Evolutionary conservation across 2,797 vertebrate species (phyloP), one percentile per base, ranked within the genome.

Genomic region (Sebastes nivosus): DNA sequence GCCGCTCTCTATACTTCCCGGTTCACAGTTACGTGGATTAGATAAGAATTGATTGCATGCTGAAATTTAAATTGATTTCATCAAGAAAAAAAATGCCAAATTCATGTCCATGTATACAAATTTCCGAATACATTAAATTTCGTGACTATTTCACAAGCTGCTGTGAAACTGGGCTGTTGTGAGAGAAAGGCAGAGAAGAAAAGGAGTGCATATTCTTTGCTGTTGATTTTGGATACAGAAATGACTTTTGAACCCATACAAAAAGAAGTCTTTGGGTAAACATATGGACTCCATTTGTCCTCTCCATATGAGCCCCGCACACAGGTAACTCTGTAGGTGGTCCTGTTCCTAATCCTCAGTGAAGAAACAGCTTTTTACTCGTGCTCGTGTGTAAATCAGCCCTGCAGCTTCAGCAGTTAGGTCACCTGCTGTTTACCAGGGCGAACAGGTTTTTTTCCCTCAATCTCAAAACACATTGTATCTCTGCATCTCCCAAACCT

Each of bases 281-380:
- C 77, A 90, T 84, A 84, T 88, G 77, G 86, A 80, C 67, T 81
- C 3, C 14, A 58, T 85, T 79, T 73, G 65, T 86, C 67, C 50
- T 64, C 70, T 67, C 73, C 50, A 66, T 74, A 34, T 60, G 74
- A 74, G 73, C 29, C 22, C 30, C 2, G 52, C n/a, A 27, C 66
- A 73, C 27, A 87, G 61, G 72, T 77, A 67, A 24, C 74, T 71
- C 70, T 80, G 81, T 79, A 54, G 75, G 80, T 80, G 64, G 71
- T 78, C 60, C 30, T 70, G 76, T 77, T 77, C 72, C 24, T 78
- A 82, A 83, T 81, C 84, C 64, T 77, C 11, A 14, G 8, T 16
- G 63, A 69, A 60, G 36, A 84, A 79, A 72, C 63, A 57, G 55
- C 14, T 24, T 81, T 83, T 77, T 70, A 69, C 59, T 67, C 0